Conservation (phyloP, 2,888 invertebrate species). For the Harpalus rufipes region DNA sequence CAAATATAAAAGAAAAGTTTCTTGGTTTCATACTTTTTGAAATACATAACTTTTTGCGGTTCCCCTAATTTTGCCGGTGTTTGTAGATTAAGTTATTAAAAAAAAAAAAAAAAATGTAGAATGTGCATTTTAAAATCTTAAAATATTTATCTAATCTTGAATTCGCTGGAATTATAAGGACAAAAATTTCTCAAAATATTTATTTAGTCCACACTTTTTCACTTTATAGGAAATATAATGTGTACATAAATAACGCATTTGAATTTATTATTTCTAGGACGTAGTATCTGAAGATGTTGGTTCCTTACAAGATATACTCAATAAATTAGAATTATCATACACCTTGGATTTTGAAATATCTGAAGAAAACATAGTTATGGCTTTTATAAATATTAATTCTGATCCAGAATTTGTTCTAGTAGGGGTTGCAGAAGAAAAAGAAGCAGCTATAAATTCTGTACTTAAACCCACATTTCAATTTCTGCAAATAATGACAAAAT, state of each 20-base stretch:
- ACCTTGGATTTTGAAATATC: not conserved
- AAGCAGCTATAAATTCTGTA: not conserved
- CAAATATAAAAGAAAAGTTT: too few species aligned
- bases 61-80: too few species aligned
- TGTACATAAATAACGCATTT: not conserved
- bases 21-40: too few species aligned
- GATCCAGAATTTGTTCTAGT: conserved; percentile 47
- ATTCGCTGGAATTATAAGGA: too few species aligned
- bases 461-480: conserved; percentile 25
- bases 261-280: conserved; percentile 46
- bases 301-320: conserved; percentile 13
- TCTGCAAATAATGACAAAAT: conserved; percentile 54
- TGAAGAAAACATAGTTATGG: not conserved
- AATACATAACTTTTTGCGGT: too few species aligned
- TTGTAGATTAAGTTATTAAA: too few species aligned
- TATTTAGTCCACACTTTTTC: too few species aligned
- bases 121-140: too few species aligned
- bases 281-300: not conserved
- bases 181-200: too few species aligned
- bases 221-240: too few species aligned
- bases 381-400: conserved; percentile 37
- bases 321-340: conserved; percentile 40
- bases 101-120: too few species aligned
- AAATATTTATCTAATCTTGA: too few species aligned
- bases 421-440: not conserved